Evolutionary conservation across 2,888 invertebrate genomes (phyloP).

Genomic region (Thera britannica): DNA sequence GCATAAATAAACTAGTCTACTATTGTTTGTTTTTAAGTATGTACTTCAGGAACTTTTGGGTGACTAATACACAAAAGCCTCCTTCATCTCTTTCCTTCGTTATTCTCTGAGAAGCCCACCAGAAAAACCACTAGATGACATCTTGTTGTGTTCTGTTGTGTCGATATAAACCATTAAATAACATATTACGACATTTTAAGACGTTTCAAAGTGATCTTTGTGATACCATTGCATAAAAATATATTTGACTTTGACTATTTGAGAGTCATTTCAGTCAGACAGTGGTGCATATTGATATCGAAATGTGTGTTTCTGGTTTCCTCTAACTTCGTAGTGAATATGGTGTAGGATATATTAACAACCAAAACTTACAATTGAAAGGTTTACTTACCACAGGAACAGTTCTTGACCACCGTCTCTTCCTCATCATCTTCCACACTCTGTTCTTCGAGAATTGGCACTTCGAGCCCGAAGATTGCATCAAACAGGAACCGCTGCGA

Average conservation of each 20-base stretch:
- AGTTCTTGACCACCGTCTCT: conserved; percentile 85
- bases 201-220: too few species aligned
- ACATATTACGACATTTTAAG: too few species aligned
- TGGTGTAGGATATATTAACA: not conserved
- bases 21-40: not conserved
- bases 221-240: too few species aligned
- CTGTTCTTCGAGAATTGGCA: conserved; percentile 80
- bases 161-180: too few species aligned
- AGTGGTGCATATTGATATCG: not conserved
- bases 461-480: conserved; percentile 88
- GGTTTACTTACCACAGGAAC: conserved; percentile 88
- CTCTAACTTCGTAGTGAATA: not conserved
- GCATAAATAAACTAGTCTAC: conserved; percentile 1
- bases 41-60: too few species aligned
- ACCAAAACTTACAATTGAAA: not conserved
- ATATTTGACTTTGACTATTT: too few species aligned
- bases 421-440: conserved; percentile 86
- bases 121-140: too few species aligned
- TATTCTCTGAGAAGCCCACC: not conserved
- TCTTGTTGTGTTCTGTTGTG: too few species aligned
- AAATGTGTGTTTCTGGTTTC: not conserved
- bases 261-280: too few species aligned
- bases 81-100: not conserved
- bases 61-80: too few species aligned
- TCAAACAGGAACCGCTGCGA: conserved; percentile 89